phyloP scores from a whole-genome alignment of 2,113 vertebrate genomes.

The Megaleporinus macrocephalus region DNA sequence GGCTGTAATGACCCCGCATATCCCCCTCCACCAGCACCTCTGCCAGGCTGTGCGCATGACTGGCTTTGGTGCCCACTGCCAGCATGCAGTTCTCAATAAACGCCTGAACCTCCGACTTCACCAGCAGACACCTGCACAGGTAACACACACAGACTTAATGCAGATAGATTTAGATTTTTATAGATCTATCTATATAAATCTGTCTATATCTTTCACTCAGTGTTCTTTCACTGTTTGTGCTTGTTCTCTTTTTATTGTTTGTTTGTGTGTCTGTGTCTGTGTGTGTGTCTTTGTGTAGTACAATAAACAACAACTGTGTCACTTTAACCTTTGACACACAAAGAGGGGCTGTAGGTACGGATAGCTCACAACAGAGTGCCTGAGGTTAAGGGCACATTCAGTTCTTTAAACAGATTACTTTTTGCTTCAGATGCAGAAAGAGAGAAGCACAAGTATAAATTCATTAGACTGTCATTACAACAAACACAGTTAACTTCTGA shows the following conservation, averaged over 20 bases:
- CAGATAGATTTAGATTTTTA: no score
- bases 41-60: constrained; percentile 75
- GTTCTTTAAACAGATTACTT: no score
- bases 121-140: constrained; percentile 73
- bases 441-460: no score
- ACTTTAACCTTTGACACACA: background rate
- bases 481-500: background rate
- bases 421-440: no score
- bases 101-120: constrained; percentile 65
- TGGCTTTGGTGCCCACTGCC: constrained; percentile 68
- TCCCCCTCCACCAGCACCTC: constrained; percentile 80
- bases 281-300: background rate
- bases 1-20: constrained; percentile 79
- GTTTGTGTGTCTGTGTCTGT: no score
- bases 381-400: no score
- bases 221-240: background rate
- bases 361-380: background rate
- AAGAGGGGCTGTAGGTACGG: background rate
- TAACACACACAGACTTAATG: background rate
- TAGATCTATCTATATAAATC: background rate
- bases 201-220: background rate
- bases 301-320: background rate
- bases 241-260: no score
- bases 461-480: background rate
- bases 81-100: constrained; percentile 77